phyloP scores from a whole-genome alignment of 2,888 invertebrate species.

The Eledone cirrhosa region DNA sequence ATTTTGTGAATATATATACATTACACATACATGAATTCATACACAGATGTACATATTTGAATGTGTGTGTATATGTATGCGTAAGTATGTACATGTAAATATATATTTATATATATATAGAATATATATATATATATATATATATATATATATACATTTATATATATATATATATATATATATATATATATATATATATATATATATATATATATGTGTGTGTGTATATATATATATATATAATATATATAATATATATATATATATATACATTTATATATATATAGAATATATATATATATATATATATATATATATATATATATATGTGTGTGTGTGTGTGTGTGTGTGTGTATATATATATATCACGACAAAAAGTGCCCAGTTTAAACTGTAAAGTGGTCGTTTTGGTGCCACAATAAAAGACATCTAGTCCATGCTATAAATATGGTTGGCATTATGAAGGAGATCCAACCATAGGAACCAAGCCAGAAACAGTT shows the following conservation, averaged over 20 bases:
- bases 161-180: neutral
- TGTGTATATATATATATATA: neutral
- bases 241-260: neutral
- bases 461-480: too few species aligned
- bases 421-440: too few species aligned
- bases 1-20: too few species aligned
- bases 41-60: neutral
- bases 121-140: neutral
- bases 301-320: neutral
- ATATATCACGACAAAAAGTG: too few species aligned
- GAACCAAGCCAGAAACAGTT: too few species aligned
- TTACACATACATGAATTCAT: too few species aligned
- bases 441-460: too few species aligned
- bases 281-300: neutral
- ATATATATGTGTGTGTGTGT: slow-evolving; percentile 6
- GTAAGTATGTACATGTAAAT: neutral
- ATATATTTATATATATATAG: neutral
- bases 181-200: neutral
- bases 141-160: neutral
- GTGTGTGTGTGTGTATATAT: too few species aligned
- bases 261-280: too few species aligned
- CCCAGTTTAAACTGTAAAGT: too few species aligned
- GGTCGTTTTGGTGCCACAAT: too few species aligned
- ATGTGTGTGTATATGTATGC: neutral
- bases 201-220: neutral